Evolutionary conservation across 2,113 vertebrate genomes (phyloP).

Genomic region (Ondatra zibethicus): DNA sequence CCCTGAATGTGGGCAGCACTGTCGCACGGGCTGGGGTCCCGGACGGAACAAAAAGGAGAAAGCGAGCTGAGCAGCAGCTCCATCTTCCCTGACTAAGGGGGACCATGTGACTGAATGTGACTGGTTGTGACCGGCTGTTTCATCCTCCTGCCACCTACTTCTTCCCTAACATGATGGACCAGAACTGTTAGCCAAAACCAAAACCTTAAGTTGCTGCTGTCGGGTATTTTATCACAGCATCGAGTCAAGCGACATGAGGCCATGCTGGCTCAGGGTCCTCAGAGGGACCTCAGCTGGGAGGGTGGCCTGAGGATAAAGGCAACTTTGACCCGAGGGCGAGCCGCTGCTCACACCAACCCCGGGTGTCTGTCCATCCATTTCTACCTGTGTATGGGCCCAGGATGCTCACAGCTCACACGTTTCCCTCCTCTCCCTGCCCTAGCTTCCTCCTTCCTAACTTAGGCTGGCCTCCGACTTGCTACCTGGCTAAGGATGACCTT

Average conservation of each 20-base stretch:
- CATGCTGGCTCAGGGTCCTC: not conserved
- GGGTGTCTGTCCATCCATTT: too few species aligned
- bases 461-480: not conserved
- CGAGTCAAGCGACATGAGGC: not conserved
- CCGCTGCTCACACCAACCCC: not conserved
- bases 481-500: not conserved
- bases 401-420: not conserved
- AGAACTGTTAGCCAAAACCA: not conserved
- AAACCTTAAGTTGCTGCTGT: too few species aligned
- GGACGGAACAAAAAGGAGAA: not conserved
- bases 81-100: not conserved
- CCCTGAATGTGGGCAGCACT: not conserved
- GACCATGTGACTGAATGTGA: too few species aligned
- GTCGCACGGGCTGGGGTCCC: not conserved
- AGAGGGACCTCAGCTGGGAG: not conserved
- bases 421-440: too few species aligned
- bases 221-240: not conserved
- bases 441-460: not conserved
- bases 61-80: not conserved
- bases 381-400: not conserved
- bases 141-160: not conserved
- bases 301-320: not conserved
- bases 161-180: not conserved
- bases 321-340: not conserved
- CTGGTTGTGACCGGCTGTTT: not conserved